Conservation (phyloP, 2,888 invertebrate species). For the Polyploca ridens region DNA sequence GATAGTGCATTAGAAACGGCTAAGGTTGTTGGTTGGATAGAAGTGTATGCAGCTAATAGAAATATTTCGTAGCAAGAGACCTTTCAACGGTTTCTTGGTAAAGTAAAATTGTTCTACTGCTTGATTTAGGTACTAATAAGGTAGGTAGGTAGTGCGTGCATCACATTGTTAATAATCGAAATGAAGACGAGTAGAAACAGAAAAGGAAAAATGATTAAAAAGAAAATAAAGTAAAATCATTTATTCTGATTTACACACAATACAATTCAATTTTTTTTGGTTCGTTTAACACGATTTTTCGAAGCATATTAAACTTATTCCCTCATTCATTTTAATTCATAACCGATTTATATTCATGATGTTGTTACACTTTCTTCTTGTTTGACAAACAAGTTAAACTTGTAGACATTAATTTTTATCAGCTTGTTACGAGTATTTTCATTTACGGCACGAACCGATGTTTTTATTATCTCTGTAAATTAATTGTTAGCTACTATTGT, state of each 20-base stretch:
- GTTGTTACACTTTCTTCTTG: conserved; percentile 38
- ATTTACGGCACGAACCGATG: background rate
- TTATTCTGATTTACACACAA: too few species aligned
- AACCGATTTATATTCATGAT: conserved; percentile 36
- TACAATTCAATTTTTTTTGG: background rate
- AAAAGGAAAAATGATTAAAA: too few species aligned
- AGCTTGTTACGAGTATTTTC: conserved; percentile 12
- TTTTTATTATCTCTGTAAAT: background rate
- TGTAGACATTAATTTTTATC: conserved; percentile 30
- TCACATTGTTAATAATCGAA: too few species aligned
- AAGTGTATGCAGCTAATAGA: conserved; percentile 6
- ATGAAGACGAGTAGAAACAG: too few species aligned
- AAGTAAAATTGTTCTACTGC: background rate
- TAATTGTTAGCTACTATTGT: background rate
- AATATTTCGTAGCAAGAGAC: background rate
- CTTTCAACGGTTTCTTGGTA: background rate
- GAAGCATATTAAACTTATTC: conserved; percentile 9
- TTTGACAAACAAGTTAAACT: conserved; percentile 39
- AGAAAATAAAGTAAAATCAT: too few species aligned
- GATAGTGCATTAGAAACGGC: conserved; percentile 13
- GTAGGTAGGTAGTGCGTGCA: too few species aligned
- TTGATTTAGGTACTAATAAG: too few species aligned
- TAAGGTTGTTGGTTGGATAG: background rate
- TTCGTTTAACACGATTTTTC: background rate
- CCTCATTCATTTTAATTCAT: conserved; percentile 31